Percentiles rank a stretch among this genome's conserved stretches.
Evolutionary conservation across 2,797 vertebrate species (phyloP).

Genomic region (Cephalopachus bancanus): DNA sequence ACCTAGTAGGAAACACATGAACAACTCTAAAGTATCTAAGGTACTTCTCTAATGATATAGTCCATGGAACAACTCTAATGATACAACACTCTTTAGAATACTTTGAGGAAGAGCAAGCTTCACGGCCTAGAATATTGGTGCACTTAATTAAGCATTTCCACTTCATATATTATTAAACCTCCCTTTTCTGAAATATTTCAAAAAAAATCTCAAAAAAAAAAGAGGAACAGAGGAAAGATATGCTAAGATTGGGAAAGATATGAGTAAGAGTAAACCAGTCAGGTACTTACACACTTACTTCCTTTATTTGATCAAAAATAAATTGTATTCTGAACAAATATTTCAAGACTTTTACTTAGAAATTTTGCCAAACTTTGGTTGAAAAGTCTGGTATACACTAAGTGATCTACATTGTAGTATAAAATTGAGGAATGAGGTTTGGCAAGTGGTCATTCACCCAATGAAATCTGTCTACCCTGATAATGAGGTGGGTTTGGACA

Average conservation of each 20-base stretch:
- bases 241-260: background rate
- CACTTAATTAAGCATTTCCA: background rate
- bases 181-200: conserved; percentile 3
- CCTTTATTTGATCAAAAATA: background rate
- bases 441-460: background rate
- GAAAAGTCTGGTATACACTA: background rate
- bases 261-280: background rate
- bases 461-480: background rate
- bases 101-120: background rate
- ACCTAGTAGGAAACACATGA: background rate
- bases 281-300: background rate
- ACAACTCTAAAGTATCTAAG: background rate
- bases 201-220: background rate
- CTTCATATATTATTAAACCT: background rate
- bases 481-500: background rate
- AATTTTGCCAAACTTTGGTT: background rate
- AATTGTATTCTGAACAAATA: background rate
- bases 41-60: background rate
- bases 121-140: background rate
- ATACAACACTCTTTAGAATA: background rate
- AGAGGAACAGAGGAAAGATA: background rate
- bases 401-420: background rate
- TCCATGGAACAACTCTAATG: background rate
- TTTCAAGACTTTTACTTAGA: background rate
- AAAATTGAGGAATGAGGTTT: background rate